Evolutionary conservation across 2,797 vertebrate genomes (phyloP).

Genomic region (Manis pentadactyla): DNA sequence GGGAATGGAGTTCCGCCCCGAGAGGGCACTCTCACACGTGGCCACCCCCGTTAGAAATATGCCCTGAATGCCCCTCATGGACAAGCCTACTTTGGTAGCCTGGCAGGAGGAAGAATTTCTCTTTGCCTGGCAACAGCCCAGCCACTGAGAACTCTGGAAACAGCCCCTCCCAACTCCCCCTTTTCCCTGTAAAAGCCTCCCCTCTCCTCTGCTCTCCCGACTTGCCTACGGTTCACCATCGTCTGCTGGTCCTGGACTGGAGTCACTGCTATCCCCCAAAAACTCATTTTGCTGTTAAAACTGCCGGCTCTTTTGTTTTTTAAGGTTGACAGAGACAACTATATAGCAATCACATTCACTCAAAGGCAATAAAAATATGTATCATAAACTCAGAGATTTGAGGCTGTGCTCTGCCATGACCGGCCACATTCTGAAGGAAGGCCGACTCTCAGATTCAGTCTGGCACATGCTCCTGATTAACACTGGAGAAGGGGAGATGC

Average conservation of each 20-base stretch:
- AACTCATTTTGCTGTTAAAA: background rate
- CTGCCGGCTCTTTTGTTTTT: background rate
- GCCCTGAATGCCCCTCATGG: no score
- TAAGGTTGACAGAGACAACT: background rate
- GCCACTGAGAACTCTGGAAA: background rate
- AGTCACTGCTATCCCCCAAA: no score
- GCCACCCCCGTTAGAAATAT: background rate
- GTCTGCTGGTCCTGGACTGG: accelerated
- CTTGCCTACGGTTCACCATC: accelerated
- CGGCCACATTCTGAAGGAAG: accelerated
- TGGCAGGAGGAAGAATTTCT: background rate
- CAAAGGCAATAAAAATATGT: slow-evolving; percentile 37
- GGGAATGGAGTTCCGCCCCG: background rate
- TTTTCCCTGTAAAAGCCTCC: background rate
- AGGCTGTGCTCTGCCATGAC: background rate
- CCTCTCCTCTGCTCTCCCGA: accelerated
- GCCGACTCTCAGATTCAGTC: background rate
- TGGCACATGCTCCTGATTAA: slow-evolving; percentile 61
- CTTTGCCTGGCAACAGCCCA: background rate
- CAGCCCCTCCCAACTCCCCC: background rate
- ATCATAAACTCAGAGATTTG: background rate
- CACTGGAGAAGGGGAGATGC: background rate
- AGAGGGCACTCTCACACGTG: background rate
- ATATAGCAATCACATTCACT: background rate
- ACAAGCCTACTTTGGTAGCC: no score